Evolutionary conservation across 2,797 vertebrate species (phyloP), one percentile per base, ranked within the genome.

Genomic region (Rhinella marina): DNA sequence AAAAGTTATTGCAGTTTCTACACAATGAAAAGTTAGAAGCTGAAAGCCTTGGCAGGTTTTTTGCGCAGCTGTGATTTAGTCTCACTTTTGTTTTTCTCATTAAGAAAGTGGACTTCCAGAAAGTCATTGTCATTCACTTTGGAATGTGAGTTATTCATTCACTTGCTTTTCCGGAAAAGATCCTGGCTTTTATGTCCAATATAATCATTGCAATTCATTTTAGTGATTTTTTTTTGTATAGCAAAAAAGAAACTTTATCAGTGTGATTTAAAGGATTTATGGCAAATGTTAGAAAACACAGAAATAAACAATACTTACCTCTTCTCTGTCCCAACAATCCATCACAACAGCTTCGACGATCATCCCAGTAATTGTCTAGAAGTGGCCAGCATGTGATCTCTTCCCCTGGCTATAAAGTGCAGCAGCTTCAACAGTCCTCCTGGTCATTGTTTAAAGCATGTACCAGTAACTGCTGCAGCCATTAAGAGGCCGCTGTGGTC

Each of bases 61-160:
- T 64, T 75, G 21, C 76, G 62, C 87, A 88, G 77, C 87, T 88
- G 82, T 84, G 82, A 80, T 72, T 73, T 81, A 85, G 87, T 81
- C 66, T 52, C 72, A 81, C 56, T 56, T 85, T 88, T 88, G 73
- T 76, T 76, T 76, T 76, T 76, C 82, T 85, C 77, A 88, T 88
- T 57, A 85, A 64, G 21, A 72, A 88, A 88, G 82, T 81, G 52
- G 54, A 25, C 50, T 84, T 85, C 83, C 77, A 64, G 77, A 81
- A 88, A 81, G 77, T 50, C 57, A 76, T 75, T 88, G 56, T 81
- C 87, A 81, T 85, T 88, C 62, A 66, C 62, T 81, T 81, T 85
- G 87, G 82, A 88, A 85, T 88, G 81, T 81, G 56, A 88, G 80
- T 62, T 32, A 88, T 85, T 59, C 29, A 27, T 75, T 85, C 78